Base-by-base conservation (phyloP, 2,113 vertebrate species). In the Thunnus thynnus region DNA sequence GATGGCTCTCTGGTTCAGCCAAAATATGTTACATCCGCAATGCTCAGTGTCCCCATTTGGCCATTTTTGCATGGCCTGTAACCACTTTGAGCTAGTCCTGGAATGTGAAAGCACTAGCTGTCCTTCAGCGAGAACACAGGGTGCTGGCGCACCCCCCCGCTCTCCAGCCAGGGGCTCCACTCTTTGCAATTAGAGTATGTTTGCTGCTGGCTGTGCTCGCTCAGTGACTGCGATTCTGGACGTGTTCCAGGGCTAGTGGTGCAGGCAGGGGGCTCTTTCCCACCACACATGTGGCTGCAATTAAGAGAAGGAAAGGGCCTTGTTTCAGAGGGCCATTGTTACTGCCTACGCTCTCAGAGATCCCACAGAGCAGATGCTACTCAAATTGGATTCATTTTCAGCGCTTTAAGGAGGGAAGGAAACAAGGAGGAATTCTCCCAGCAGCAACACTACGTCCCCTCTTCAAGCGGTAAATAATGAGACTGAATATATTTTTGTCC, bases 171-270 rank as follows among this genome's bases (percentile, higher is more conserved):
- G 86, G 89, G 88, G 90, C 90, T 91, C 79, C 88, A 76, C 88
- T 91, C 90, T 90, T 88, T 91, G 86, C 92, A 94, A 94, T 94
- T 94, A 94, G 91, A 91, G 90, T 74, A 67, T 78, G 91, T 89
- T 88, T 91, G 88, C 88, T 89, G 88, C 91, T 92, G 91, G 88
- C 92, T 90, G 89, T 89, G 90, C 90, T 86, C 41, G 77, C 87
- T 86, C 80, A 78, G 87, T 85, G 84, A 76, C 87, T 87, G 89
- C 60, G 82, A 92, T 85, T 89, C 87, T 94, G 91, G 92, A 86
- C 13, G 22, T 60, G 79, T 86, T 93, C 82, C 90, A 91, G 86
- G 77, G 60, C 86, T 82, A 79, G 80, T 88, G 75, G 72, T 86
- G 89, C 83, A 91, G 82, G 90, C 89, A 88, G 88, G 92, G 93